Evolutionary conservation across 1,140 invertebrate species (phyloP).

Genomic region (Apis laboriosa): DNA sequence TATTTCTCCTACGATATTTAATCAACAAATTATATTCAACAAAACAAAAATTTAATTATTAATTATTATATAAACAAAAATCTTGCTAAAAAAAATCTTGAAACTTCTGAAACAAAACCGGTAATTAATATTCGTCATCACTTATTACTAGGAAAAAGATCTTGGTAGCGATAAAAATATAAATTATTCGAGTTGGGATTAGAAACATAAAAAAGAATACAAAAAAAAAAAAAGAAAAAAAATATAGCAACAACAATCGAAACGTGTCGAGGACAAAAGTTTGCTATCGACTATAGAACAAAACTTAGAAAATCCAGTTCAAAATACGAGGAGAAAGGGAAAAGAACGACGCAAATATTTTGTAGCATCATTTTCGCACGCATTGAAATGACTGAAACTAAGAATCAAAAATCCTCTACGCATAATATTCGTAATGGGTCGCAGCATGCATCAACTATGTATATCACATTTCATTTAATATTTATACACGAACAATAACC

Average conservation of each 20-base stretch:
- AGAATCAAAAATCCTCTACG: slow-evolving; percentile 14
- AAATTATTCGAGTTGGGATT: slow-evolving; percentile 38
- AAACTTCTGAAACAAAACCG: neutral
- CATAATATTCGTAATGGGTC: neutral
- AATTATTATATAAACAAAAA: neutral
- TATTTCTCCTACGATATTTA: neutral
- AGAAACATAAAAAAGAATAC: neutral
- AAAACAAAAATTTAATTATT: slow-evolving; percentile 17
- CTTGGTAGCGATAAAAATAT: slow-evolving; percentile 50
- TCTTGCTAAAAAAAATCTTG: neutral
- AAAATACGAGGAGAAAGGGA: no score
- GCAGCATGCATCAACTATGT: neutral
- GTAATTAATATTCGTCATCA: neutral
- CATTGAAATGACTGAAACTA: neutral
- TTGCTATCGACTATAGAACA: neutral
- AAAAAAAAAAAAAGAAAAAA: neutral
- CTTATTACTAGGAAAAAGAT: slow-evolving; percentile 50
- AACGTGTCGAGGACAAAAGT: neutral
- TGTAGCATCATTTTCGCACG: neutral
- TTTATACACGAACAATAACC: slow-evolving; percentile 13
- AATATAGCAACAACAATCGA: slow-evolving; percentile 22
- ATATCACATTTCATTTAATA: slow-evolving; percentile 13
- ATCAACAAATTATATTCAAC: neutral
- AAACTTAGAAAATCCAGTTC: neutral
- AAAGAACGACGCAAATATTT: neutral